Evolutionary conservation across 2,888 invertebrate species (phyloP).

Genomic region (Alsophila aescularia): DNA sequence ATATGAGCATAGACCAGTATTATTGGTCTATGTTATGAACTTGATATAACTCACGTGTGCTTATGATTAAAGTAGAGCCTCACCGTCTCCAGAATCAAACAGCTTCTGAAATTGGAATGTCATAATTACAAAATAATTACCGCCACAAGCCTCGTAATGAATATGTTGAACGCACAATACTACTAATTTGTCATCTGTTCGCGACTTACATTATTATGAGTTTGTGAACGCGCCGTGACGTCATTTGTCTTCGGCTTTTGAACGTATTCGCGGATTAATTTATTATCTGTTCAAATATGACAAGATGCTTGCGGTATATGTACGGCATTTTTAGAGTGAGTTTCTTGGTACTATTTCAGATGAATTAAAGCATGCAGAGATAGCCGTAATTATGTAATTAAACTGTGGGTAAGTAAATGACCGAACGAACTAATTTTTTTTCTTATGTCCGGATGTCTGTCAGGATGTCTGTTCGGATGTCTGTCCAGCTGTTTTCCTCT

Average conservation of each 20-base stretch:
- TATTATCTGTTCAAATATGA: conserved; percentile 8
- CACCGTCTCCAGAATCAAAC: too few species aligned
- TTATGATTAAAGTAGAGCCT: too few species aligned
- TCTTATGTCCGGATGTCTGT: too few species aligned
- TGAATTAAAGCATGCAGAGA: not conserved
- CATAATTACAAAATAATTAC: conserved; percentile 27
- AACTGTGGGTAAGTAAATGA: too few species aligned
- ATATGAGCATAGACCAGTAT: too few species aligned
- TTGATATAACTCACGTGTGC: too few species aligned
- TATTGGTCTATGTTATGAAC: too few species aligned
- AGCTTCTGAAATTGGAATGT: not conserved
- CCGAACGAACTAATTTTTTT: too few species aligned
- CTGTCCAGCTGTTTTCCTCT: too few species aligned
- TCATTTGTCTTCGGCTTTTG: conserved; percentile 27
- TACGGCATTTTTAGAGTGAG: not conserved
- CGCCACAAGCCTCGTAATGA: conserved; percentile 19
- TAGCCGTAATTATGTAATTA: too few species aligned
- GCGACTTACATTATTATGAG: conserved; percentile 16
- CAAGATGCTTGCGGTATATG: not conserved
- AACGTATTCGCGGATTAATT: conserved; percentile 22
- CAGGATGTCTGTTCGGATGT: too few species aligned
- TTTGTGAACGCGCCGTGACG: conserved; percentile 19
- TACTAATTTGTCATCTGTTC: conserved; percentile 31
- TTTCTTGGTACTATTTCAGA: not conserved
- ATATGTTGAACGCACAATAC: conserved; percentile 28